A percentile compares a stretch with the other conserved stretches of the same genome.
Conservation (phyloP, 2,113 vertebrate species). For the Psammodynastes pulverulentus region DNA sequence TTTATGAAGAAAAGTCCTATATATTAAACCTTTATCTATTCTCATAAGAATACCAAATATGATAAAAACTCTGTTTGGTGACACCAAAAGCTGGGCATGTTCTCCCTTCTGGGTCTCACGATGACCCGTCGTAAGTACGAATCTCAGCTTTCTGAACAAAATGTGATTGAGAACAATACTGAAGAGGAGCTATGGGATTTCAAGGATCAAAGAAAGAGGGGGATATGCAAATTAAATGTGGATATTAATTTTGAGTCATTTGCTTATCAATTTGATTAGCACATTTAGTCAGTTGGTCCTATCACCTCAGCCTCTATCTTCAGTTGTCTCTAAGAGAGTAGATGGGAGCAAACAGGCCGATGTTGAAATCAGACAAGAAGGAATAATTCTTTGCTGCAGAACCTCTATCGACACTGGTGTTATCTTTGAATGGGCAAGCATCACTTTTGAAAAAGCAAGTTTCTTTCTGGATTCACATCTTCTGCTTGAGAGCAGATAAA, state of each 20-base stretch:
- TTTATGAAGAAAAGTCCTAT: not conserved
- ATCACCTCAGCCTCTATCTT: not conserved
- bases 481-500: not conserved
- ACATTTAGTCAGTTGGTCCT: not conserved
- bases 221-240: not conserved
- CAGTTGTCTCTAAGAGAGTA: not conserved
- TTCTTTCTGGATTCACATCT: not conserved
- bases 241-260: not conserved
- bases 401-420: not conserved
- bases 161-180: not conserved
- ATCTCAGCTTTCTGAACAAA: not conserved
- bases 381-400: not conserved
- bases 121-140: not conserved
- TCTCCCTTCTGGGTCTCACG: not conserved
- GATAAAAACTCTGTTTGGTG: not conserved
- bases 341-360: not conserved
- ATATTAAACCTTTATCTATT: not conserved
- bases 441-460: not conserved
- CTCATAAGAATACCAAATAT: not conserved
- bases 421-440: not conserved
- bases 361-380: not conserved
- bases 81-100: not conserved
- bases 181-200: not conserved
- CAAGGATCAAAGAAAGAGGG: not conserved
- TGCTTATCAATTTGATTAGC: not conserved